phyloP scores from a whole-genome alignment of 2,113 vertebrate genomes.

The Budorcas taxicolor region DNA sequence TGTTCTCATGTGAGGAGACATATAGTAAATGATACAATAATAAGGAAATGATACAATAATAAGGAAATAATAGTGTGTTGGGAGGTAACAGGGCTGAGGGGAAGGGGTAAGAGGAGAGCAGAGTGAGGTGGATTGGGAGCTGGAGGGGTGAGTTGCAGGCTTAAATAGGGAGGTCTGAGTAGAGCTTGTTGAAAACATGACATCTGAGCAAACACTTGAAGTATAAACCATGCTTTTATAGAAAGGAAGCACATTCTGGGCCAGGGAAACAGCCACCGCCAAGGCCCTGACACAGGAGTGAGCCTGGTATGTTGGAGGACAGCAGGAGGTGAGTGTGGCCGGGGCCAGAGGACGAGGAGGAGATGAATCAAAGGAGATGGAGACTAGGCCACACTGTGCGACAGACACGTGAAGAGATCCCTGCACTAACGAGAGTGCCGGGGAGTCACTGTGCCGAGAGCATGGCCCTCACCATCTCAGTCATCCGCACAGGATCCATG shows the following conservation, averaged over 20 bases:
- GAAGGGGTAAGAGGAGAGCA: not conserved
- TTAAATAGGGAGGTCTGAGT: not conserved
- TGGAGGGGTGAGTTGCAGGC: not conserved
- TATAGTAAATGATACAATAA: not conserved
- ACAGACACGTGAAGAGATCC: not conserved
- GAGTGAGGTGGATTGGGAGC: not conserved
- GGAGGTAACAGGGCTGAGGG: not conserved
- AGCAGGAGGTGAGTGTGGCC: not conserved
- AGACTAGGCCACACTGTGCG: not conserved
- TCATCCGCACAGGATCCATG: not conserved
- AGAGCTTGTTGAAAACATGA: not conserved
- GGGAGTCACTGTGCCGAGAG: rapidly evolving
- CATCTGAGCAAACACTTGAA: not conserved
- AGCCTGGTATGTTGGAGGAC: not conserved
- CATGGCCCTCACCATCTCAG: not conserved
- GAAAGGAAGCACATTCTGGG: not conserved
- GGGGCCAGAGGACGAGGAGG: no score
- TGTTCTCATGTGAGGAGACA: not conserved
- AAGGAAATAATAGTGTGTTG: not conserved
- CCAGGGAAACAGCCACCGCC: not conserved
- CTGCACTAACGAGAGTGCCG: no score
- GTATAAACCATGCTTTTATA: not conserved
- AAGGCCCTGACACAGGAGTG: not conserved
- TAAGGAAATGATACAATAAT: not conserved
- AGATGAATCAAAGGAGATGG: not conserved